phyloP scores from a whole-genome alignment of 1,140 invertebrate genomes.

The honey bee (Apis mellifera) region Amel_HAv3.1 CM009938.2:4004501-4005000 shows the following conservation, averaged over 20 bases:
- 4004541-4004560: no score
- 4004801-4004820: neutral
- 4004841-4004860: no score
- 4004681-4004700: constrained; percentile 61
- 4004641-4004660: constrained; percentile 35
- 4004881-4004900: neutral
- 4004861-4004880: neutral
- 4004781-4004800: constrained; percentile 33
- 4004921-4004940: neutral
- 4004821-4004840: neutral
- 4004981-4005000: neutral
- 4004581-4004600: no score
- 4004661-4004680: constrained; percentile 33
- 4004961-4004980: neutral
- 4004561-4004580: no score
- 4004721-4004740: constrained; percentile 57
- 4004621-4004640: constrained; percentile 11
- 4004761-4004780: constrained; percentile 46
- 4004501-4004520: no score
- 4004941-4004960: neutral
- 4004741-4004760: constrained; percentile 56
- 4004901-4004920: neutral
- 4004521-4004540: no score
- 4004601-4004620: neutral
- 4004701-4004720: constrained; percentile 45